Evolutionary conservation across 1,140 invertebrate species (phyloP).

Genomic region (Meloidogyne chitwoodi): DNA sequence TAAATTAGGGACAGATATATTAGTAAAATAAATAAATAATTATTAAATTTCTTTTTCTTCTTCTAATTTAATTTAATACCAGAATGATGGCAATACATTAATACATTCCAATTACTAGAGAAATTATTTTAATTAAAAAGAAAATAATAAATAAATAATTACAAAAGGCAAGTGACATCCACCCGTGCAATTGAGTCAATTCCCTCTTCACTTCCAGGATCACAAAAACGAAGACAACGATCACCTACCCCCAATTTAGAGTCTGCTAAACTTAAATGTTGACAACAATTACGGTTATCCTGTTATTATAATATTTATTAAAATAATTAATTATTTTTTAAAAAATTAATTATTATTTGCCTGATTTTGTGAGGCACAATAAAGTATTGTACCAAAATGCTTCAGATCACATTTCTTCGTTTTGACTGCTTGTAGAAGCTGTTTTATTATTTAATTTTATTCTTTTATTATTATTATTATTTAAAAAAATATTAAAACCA

Average conservation of each 20-base stretch:
- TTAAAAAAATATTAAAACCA: constrained; percentile 17
- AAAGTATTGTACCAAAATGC: constrained; percentile 43
- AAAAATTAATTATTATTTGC: not conserved
- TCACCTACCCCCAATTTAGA: constrained; percentile 45
- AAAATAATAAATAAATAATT: too few relatives aligned
- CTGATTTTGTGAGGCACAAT: constrained; percentile 51
- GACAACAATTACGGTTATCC: constrained; percentile 47
- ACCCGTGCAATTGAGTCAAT: constrained; percentile 41
- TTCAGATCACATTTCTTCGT: constrained; percentile 46
- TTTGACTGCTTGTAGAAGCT: constrained; percentile 45
- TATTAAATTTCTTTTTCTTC: too few relatives aligned
- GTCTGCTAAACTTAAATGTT: constrained; percentile 44
- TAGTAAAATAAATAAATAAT: too few relatives aligned
- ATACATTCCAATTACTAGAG: constrained; percentile 44
- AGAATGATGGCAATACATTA: constrained; percentile 48
- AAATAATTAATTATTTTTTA: not conserved
- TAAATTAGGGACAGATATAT: too few relatives aligned
- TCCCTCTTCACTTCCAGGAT: constrained; percentile 45
- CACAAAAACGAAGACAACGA: constrained; percentile 46
- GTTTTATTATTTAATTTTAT: not conserved
- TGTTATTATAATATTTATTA: not conserved
- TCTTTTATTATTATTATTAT: not conserved
- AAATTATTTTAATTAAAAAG: too few relatives aligned
- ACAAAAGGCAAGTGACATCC: constrained; percentile 37
- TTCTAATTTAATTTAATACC: constrained; percentile 41